These are phyloP conservation scores for Callitettix versicolor DNA, from an alignment of 1,140 invertebrate genomes.

Conservation along the genomic window DNA sequence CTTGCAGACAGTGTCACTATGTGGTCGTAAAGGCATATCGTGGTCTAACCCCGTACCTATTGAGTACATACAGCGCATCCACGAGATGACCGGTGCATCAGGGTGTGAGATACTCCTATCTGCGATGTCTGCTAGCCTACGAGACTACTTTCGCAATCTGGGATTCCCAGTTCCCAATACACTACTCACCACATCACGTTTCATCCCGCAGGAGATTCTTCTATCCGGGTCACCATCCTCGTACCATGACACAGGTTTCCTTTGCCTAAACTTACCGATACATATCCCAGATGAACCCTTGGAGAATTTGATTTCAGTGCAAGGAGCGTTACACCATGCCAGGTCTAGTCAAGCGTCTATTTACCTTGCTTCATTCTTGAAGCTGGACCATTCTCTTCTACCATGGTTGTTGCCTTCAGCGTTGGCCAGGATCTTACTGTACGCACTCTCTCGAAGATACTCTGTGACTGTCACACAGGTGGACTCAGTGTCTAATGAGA, in stretches of 20 bases:
- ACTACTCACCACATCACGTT: constrained; percentile 44
- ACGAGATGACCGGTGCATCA: constrained; percentile 46
- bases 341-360: constrained; percentile 50
- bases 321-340: constrained; percentile 37
- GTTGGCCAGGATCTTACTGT: constrained; percentile 51
- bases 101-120: constrained; percentile 56
- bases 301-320: constrained; percentile 23
- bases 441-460: constrained; percentile 58
- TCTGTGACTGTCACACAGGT: constrained; percentile 58
- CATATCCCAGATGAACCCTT: constrained; percentile 35
- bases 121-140: constrained; percentile 46
- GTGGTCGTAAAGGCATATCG: constrained; percentile 63
- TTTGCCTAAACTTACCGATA: constrained; percentile 46
- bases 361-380: constrained; percentile 53
- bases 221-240: constrained; percentile 28
- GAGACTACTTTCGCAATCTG: constrained; percentile 44
- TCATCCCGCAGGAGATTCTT: constrained; percentile 40
- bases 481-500: constrained; percentile 31
- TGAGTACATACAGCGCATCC: constrained; percentile 41
- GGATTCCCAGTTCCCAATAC: constrained; percentile 35
- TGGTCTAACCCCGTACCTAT: constrained; percentile 58
- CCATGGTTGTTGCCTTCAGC: constrained; percentile 55
- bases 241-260: constrained; percentile 37
- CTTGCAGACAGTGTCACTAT: constrained; percentile 55
- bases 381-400: constrained; percentile 52